A percentile compares a stretch with the other conserved stretches of the same genome.
Evolutionary conservation across 2,888 invertebrate genomes (phyloP).

Genomic region (Sphecodes monilicornis): DNA sequence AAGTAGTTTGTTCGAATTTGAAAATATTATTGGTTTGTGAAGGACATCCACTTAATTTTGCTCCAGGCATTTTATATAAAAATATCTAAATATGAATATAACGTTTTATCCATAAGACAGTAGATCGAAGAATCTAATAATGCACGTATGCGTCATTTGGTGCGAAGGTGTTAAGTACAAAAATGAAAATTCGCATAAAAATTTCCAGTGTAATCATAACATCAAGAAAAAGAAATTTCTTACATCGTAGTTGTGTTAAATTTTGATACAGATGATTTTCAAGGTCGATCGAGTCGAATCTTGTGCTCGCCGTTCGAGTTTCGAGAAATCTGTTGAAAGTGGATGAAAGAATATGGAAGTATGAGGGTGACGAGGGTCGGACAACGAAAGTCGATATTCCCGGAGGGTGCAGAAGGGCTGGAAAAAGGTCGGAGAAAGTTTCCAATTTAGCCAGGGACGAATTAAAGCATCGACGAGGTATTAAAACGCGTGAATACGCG

Average conservation of each 20-base stretch:
- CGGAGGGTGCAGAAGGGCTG: not conserved
- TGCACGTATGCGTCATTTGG: too few relatives aligned
- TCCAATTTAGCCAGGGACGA: constrained; percentile 2
- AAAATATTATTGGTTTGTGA: too few relatives aligned
- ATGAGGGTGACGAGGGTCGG: constrained; percentile 8
- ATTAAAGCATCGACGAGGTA: not conserved
- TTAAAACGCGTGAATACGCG: not conserved
- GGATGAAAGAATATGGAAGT: not conserved
- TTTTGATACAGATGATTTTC: not conserved
- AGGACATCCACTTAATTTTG: too few relatives aligned
- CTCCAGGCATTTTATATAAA: too few relatives aligned
- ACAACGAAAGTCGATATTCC: constrained; percentile 13
- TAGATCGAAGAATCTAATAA: not conserved
- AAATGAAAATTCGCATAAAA: not conserved
- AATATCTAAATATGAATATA: not conserved
- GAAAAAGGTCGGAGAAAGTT: not conserved
- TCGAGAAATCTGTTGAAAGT: not conserved
- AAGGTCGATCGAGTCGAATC: not conserved
- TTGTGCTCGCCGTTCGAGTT: not conserved
- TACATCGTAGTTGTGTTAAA: not conserved
- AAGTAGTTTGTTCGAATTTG: too few relatives aligned
- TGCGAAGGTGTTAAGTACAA: not conserved
- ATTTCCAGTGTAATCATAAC: not conserved
- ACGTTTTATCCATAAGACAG: too few relatives aligned
- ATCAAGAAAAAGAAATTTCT: not conserved